Evolutionary conservation across 2,797 vertebrate genomes (phyloP), one percentile per base, ranked within the genome.

Genomic region (Protosalanx chinensis): DNA sequence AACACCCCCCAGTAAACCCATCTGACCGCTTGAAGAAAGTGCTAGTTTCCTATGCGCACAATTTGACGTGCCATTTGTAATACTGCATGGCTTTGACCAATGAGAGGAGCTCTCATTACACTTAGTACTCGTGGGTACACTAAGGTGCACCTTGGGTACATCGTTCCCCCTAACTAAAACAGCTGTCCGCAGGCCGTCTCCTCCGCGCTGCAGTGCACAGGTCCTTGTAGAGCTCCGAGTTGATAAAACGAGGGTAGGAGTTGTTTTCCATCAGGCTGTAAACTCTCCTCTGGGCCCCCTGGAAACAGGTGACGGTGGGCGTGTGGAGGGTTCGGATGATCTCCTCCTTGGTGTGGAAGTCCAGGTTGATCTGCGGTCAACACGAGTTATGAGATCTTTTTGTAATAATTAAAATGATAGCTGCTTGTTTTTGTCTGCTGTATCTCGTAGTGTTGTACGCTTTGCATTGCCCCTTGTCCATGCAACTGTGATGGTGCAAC

Each of bases 231-330:
- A 97, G 92, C 56, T 95, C 89, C 0, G 96, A 97, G 70, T 92
- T 90, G 79, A 97, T 87, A 71, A 98, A 98, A 0, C 95, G 89
- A 0, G 93, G 94, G 67, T 97, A 97, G 2, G 95, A 92, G 83
- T 98, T 96, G 80, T 96, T 96, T 79, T 97, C 95, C 94, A 98
- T 98, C 64, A 98, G 82, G 79, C 89, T 93, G 88, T 94, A 95
- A 3, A 95, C 91, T 70, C 93, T 94, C 67, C 86, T 92, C 89
- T 98, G 95, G 0, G 96, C 96, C 0, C 77, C 88, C 1, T 81
- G 87, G 82, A 98, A 98, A 81, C 92, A 94, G 0, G 80, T 88
- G 0, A 73, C 80, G 0, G 87, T 93, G 64, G 93, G 94, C 3
- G 91, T 86, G 0, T 87, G 87, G 46, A 98, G 91, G 59, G 86